Evolutionary conservation across 2,113 vertebrate species (phyloP).

Genomic region (Vulpes lagopus): DNA sequence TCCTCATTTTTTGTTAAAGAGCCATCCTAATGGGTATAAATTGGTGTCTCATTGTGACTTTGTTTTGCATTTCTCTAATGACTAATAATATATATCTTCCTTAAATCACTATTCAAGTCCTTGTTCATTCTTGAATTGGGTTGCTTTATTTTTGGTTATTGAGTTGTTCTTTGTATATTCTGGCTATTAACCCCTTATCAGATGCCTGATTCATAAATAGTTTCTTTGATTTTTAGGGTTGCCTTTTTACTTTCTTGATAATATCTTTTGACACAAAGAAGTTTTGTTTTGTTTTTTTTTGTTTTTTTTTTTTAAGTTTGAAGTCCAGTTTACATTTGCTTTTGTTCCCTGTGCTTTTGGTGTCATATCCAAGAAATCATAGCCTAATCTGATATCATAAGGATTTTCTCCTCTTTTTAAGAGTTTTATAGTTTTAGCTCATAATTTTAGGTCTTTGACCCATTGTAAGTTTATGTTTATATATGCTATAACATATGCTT

Average conservation of each 20-base stretch:
- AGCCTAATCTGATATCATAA: neutral
- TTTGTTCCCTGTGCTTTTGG: neutral
- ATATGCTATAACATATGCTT: neutral
- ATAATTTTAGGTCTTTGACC: neutral
- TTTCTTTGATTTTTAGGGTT: neutral
- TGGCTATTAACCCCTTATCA: neutral
- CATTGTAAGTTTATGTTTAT: neutral
- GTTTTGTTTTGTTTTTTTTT: neutral
- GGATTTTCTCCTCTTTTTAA: neutral
- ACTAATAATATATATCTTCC: neutral
- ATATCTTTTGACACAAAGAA: neutral
- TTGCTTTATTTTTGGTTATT: neutral
- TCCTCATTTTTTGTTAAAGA: neutral
- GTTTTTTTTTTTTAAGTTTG: neutral
- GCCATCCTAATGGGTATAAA: neutral
- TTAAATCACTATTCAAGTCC: neutral
- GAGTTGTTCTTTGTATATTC: neutral
- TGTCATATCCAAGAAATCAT: neutral
- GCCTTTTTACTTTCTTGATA: neutral
- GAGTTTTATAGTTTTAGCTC: neutral
- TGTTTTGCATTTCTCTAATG: constrained; percentile 19
- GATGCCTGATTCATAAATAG: neutral
- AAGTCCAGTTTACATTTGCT: neutral
- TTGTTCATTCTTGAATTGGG: constrained; percentile 5
- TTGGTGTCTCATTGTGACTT: neutral